Conservation (phyloP, 2,797 vertebrate genomes). For the Pangasius macronema region DNA sequence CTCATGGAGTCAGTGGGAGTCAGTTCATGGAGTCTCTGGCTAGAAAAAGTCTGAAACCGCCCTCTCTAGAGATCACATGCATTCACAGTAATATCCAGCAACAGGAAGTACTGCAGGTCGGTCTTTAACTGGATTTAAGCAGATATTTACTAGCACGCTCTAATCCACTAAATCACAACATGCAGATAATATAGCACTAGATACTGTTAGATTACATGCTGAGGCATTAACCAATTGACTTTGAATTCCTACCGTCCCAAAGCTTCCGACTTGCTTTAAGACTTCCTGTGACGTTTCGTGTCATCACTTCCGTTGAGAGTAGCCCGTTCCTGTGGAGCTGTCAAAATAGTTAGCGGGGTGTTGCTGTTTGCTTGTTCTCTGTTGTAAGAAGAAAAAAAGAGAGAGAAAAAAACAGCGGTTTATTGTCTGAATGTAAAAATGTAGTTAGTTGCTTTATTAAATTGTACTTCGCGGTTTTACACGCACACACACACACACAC, state of each 20-base stretch:
- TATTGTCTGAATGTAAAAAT: neutral
- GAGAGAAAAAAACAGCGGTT: neutral
- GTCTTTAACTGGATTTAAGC: neutral
- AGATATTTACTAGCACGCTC: neutral
- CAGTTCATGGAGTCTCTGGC: neutral
- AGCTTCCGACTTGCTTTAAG: slow-evolving; percentile 2
- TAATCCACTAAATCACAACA: neutral
- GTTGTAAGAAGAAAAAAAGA: neutral
- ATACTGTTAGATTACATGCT: neutral
- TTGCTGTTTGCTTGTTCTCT: neutral
- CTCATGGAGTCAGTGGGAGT: neutral
- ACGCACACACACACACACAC: neutral
- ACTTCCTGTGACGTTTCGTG: slow-evolving; percentile 12
- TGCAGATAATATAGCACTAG: neutral
- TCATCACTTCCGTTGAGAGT: slow-evolving; percentile 19
- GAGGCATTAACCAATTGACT: slow-evolving; percentile 16
- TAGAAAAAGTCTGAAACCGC: neutral
- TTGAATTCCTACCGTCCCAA: slow-evolving; percentile 26
- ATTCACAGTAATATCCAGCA: neutral
- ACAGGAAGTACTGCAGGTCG: neutral
- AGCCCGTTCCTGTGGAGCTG: slow-evolving; percentile 3
- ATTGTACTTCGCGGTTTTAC: neutral
- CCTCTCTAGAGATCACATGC: neutral
- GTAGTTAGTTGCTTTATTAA: neutral
- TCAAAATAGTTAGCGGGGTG: slow-evolving; percentile 4